phyloP scores from a whole-genome alignment of 2,113 vertebrate genomes.

The Chamaetylas fuelleborni region DNA sequence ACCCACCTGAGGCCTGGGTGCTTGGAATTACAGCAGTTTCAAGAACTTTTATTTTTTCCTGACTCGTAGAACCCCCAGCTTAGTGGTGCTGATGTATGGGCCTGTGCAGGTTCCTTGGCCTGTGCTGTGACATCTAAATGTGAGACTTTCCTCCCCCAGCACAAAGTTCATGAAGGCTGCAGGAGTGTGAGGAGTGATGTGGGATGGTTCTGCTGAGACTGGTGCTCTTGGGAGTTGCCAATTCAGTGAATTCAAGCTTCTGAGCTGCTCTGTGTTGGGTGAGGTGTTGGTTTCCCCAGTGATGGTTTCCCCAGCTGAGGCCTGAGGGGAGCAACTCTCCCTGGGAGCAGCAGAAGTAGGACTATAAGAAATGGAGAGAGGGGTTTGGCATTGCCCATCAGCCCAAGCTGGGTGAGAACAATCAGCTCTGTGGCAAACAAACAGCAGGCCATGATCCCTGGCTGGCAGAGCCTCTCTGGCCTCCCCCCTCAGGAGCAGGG shows the following conservation, averaged over 20 bases:
- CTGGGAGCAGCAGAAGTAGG: neutral
- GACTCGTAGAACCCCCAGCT: neutral
- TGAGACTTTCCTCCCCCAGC: neutral
- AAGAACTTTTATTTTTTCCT: neutral
- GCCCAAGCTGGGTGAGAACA: neutral
- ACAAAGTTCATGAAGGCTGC: too few species aligned
- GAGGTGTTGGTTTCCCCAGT: too few species aligned
- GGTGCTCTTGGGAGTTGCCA: neutral
- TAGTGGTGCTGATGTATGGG: neutral
- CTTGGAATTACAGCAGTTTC: neutral
- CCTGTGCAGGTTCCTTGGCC: neutral
- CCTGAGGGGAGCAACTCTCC: neutral
- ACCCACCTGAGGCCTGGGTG: fast-evolving
- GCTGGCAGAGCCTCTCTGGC: neutral
- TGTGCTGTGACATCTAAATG: neutral
- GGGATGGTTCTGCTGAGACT: neutral
- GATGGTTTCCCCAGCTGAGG: neutral
- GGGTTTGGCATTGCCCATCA: neutral
- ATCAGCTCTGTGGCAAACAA: neutral
- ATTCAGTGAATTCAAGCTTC: too few species aligned
- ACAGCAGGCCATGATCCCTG: fast-evolving
- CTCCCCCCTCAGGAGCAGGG: neutral
- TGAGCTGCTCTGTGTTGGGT: neutral
- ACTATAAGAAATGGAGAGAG: neutral
- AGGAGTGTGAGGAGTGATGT: fast-evolving